Evolutionary conservation across 1,140 invertebrate genomes (phyloP).

Genomic region (Chironomus striatipennis): DNA sequence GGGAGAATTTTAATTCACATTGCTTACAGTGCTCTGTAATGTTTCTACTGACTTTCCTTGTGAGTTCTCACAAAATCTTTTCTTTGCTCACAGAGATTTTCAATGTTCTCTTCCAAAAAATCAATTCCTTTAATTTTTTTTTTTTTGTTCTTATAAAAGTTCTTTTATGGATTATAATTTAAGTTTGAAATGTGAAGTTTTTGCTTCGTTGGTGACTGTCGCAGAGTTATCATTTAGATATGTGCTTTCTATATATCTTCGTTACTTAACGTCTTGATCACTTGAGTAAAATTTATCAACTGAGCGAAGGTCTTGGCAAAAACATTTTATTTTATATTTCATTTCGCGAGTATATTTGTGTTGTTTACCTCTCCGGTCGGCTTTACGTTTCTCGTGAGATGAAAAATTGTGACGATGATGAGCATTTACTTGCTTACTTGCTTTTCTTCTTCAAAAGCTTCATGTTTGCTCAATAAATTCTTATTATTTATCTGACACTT

Average conservation of each 20-base stretch:
- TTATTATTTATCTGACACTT: slow-evolving; percentile 14
- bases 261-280: neutral
- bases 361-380: neutral
- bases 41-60: neutral
- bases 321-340: neutral
- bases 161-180: neutral
- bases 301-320: neutral
- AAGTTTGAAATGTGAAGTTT: neutral
- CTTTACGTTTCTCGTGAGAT: neutral
- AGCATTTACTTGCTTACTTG: too few species aligned
- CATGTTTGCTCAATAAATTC: neutral
- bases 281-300: neutral
- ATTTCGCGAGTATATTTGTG: neutral
- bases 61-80: neutral
- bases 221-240: slow-evolving; percentile 14
- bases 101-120: too few species aligned
- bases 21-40: neutral
- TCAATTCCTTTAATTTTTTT: neutral
- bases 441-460: too few species aligned
- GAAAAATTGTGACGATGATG: neutral
- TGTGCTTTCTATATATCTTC: neutral
- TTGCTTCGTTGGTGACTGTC: neutral
- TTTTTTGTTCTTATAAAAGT: neutral
- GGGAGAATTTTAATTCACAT: slow-evolving; percentile 7
- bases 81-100: neutral